phyloP scores from a whole-genome alignment of 2,888 invertebrate genomes.

The Nematopogon swammerdamellus region DNA sequence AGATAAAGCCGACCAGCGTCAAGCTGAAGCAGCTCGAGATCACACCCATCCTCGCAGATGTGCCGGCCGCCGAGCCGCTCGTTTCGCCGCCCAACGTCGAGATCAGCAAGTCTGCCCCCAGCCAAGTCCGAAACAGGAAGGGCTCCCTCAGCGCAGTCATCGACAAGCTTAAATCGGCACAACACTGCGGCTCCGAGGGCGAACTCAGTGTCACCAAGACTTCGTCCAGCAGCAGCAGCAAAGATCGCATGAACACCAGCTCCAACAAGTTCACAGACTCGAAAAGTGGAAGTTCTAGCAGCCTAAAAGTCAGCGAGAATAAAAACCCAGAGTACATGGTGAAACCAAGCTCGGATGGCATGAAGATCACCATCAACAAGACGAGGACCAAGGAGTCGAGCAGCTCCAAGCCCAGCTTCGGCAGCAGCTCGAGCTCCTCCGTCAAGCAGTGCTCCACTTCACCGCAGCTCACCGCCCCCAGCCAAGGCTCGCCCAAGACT shows the following conservation, averaged over 20 bases:
- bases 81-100: constrained; percentile 55
- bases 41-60: constrained; percentile 51
- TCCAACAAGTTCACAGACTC: constrained; percentile 46
- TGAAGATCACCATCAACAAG: constrained; percentile 90
- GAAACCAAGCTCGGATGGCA: constrained; percentile 83
- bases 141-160: constrained; percentile 81
- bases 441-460: constrained; percentile 35
- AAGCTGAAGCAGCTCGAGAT: constrained; percentile 69
- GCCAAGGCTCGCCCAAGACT: constrained; percentile 70
- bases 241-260: constrained; percentile 14
- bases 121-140: constrained; percentile 65
- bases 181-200: constrained; percentile 60
- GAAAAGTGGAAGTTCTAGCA: constrained; percentile 36
- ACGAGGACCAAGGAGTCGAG: constrained; percentile 73
- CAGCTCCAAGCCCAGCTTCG: constrained; percentile 31
- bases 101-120: constrained; percentile 57
- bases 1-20: constrained; percentile 61
- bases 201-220: constrained; percentile 45
- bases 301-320: constrained; percentile 35
- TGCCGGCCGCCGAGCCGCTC: constrained; percentile 37
- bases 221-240: constrained; percentile 34
- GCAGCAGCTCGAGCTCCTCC: constrained; percentile 28
- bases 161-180: constrained; percentile 78
- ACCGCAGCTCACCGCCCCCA: constrained; percentile 43
- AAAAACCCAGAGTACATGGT: constrained; percentile 87